A percentile compares a stretch with the other conserved stretches of the same genome.
phyloP scores from a whole-genome alignment of 2,888 invertebrate species.

The Schrankia costaestrigalis region DNA sequence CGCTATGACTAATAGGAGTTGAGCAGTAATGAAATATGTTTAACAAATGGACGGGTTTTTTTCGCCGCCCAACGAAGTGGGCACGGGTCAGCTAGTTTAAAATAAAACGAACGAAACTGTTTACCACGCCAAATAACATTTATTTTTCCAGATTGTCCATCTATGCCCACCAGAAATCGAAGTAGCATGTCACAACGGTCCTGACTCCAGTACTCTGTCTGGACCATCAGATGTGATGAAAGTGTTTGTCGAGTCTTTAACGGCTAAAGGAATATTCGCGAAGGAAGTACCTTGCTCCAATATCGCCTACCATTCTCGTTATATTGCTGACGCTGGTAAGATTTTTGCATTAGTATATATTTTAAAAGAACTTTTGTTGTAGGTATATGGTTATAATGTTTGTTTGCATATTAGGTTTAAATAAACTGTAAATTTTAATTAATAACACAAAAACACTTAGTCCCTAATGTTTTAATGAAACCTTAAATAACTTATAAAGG shows the following conservation, averaged over 20 bases:
- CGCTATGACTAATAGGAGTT: too few species aligned
- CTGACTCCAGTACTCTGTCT: conserved; percentile 88
- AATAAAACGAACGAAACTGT: too few species aligned
- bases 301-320: conserved; percentile 93
- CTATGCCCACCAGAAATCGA: conserved; percentile 82
- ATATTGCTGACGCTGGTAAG: conserved; percentile 83
- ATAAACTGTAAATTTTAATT: too few species aligned
- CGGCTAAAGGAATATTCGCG: conserved; percentile 50
- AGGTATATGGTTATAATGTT: too few species aligned
- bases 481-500: too few species aligned
- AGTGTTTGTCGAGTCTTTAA: conserved; percentile 75
- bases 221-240: conserved; percentile 84
- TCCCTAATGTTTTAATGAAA: too few species aligned
- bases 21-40: too few species aligned
- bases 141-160: conserved; percentile 35
- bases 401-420: too few species aligned
- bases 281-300: conserved; percentile 84
- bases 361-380: background rate
- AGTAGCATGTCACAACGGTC: conserved; percentile 89
- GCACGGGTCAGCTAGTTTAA: too few species aligned
- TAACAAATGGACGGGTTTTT: too few species aligned
- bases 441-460: too few species aligned
- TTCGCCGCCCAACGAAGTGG: too few species aligned
- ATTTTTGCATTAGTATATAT: background rate
- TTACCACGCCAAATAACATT: background rate